These are phyloP conservation scores for Pterocles orientalis DNA, from an alignment of 2,113 vertebrate genomes.

Conservation along the genomic window DNA sequence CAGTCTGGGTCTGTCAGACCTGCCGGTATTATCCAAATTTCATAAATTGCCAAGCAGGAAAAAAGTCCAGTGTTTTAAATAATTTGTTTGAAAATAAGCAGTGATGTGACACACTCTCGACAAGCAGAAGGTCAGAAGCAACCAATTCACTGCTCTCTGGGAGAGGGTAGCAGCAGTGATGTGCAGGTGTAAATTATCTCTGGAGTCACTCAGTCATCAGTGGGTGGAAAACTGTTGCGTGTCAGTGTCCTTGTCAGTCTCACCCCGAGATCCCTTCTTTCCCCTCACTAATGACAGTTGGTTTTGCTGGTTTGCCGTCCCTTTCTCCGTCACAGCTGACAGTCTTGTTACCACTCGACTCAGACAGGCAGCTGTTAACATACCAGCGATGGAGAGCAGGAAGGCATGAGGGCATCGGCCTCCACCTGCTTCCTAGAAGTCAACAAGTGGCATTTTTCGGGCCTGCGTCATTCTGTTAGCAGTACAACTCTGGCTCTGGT, in stretches of 20 bases:
- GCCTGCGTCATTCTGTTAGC: not conserved
- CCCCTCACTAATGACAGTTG: not conserved
- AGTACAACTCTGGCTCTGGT: not conserved
- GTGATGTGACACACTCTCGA: not conserved
- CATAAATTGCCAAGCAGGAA: not conserved
- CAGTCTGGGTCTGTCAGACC: not conserved
- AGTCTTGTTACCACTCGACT: not conserved
- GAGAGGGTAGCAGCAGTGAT: not conserved
- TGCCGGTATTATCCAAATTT: not conserved
- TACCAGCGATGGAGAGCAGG: rapidly evolving
- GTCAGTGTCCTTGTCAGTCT: not conserved
- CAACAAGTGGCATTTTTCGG: not conserved
- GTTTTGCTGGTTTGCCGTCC: not conserved
- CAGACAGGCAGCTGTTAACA: not conserved
- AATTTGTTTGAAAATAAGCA: not conserved
- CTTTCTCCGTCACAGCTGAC: not conserved
- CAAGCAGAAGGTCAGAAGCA: not conserved
- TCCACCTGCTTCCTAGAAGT: not conserved
- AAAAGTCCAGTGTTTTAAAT: not conserved
- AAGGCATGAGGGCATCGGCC: not conserved
- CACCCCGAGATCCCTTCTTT: not conserved
- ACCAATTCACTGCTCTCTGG: not conserved
- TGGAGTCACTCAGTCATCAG: not conserved
- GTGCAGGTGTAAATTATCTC: not conserved
- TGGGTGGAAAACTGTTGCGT: not conserved